A percentile compares a stretch with the other conserved stretches of the same genome.
phyloP scores from a whole-genome alignment of 2,888 invertebrate species.

The Pherbina coryleti region DNA sequence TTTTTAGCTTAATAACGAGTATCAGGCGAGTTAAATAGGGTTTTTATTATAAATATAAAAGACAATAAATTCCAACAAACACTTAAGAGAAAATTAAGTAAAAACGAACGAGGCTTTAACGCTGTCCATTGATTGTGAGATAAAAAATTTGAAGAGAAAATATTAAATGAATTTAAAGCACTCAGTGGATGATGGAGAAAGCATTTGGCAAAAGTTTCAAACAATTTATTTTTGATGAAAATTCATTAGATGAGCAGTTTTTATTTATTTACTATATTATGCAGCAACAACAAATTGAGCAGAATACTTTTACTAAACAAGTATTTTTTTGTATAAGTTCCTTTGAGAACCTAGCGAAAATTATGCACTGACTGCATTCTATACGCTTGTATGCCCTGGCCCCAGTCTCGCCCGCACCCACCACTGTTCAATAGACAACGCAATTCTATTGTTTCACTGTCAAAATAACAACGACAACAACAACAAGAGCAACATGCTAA shows the following conservation, averaged over 20 bases:
- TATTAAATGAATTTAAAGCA: too few species aligned
- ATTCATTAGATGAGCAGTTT: background rate
- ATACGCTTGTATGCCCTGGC: background rate
- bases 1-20: background rate
- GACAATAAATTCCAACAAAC: background rate
- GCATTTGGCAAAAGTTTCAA: too few species aligned
- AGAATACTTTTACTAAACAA: background rate
- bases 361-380: background rate
- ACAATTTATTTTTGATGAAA: too few species aligned
- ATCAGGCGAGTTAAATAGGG: background rate
- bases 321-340: background rate
- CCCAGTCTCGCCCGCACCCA: background rate
- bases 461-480: background rate
- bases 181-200: too few species aligned
- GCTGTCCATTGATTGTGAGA: too few species aligned
- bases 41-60: background rate
- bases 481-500: background rate
- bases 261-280: background rate
- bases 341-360: background rate
- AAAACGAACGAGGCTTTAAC: background rate
- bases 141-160: too few species aligned
- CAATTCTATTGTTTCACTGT: slow-evolving; percentile 17
- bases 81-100: background rate
- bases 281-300: background rate
- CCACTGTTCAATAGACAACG: background rate